Evolutionary conservation across 2,888 invertebrate species (phyloP), one percentile per base, ranked within the genome.

Genomic region (Dastarcus helophoroides): DNA sequence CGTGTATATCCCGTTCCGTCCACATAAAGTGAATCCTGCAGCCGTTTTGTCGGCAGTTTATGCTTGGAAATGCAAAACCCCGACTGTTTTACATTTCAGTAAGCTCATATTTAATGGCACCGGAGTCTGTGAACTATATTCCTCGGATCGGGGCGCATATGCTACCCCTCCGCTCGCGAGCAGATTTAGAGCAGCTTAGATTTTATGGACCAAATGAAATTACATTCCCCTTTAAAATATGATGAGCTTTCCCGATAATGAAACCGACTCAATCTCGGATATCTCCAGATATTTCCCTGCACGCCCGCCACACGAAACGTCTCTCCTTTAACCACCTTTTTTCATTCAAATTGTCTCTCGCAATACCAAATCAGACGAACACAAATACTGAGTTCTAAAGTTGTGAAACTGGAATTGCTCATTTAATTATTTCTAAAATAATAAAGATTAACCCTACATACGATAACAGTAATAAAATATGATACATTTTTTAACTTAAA

Each of bases 141-240:
- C 54, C 47, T 47, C 43, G 49, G 51, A 50, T 54, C 52, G 53
- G 51, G 55, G 47, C 58, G 57, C 58, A 58, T 58, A 58, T 59
- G 56, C 58, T 54, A 46, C 52, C 16, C 33, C 7, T 10, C 36
- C 29, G n/a, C 10, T 31, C 27, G 14, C 9, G 6, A 7, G n/a
- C 55, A 59, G 62, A 62, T 62, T 62, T 60, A 58, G 58, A 57
- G 57, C 58, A 51, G 59, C 60, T 61, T 60, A 59, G 59, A 62
- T 60, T 63, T 63, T 62, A 63, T 62, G 62, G 62, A 56, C 61
- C 61, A 63, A 63, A 62, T 62, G 60, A 62, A 63, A 63, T 63
- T 61, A 62, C 61, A 56, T 58, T 56, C 58, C 59, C 61, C 59
- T 62, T 62, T 62, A 62, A 63, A 62, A 62, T 63, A 63, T 63